phyloP scores from a whole-genome alignment of 2,888 invertebrate genomes.

The Himalopsyche japonica region DNA sequence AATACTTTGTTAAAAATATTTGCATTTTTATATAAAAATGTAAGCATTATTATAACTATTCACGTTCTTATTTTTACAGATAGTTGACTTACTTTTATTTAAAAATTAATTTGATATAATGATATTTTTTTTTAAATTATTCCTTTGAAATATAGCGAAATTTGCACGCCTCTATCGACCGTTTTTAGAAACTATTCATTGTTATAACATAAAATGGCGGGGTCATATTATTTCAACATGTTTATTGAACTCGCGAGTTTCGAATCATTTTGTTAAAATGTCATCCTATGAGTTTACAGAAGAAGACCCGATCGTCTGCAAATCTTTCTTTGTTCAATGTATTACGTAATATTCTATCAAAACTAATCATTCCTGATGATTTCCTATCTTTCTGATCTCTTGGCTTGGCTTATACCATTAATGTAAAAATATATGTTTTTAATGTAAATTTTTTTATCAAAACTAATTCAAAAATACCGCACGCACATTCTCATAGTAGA shows the following conservation, averaged over 20 bases:
- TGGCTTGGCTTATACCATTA: too few relatives aligned
- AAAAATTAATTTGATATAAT: neutral
- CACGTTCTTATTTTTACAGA: conserved; percentile 11
- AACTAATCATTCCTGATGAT: neutral
- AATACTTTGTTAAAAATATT: too few relatives aligned
- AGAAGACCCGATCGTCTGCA: neutral
- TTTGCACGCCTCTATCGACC: conserved; percentile 26
- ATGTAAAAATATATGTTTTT: too few relatives aligned
- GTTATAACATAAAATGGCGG: neutral
- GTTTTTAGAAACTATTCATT: neutral
- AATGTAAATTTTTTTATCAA: too few relatives aligned
- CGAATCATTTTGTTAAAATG: neutral
- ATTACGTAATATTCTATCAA: neutral
- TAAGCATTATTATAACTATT: neutral
- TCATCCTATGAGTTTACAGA: neutral
- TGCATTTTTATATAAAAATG: too few relatives aligned
- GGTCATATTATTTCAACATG: neutral
- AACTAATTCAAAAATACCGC: too few relatives aligned
- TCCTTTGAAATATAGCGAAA: neutral
- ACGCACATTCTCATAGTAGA: too few relatives aligned
- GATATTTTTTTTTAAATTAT: neutral
- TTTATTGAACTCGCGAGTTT: neutral
- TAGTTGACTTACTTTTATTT: conserved; percentile 25
- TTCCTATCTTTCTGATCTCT: neutral
- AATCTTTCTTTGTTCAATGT: neutral